Evolutionary conservation across 2,113 vertebrate species (phyloP), one percentile per base, ranked within the genome.

Genomic region (Perca schrenkii): DNA sequence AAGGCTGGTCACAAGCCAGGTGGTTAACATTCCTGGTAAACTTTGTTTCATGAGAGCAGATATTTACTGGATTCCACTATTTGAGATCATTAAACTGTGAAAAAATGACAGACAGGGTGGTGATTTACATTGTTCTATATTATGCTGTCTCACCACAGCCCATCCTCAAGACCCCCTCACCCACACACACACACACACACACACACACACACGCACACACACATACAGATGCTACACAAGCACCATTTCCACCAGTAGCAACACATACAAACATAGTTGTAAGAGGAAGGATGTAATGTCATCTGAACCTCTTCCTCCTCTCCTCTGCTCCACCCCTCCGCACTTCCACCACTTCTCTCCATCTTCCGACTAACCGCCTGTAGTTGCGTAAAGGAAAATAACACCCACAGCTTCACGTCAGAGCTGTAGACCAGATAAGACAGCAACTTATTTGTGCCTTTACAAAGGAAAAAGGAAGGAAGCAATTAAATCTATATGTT

Each of bases 281-380:
- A 76, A 46, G 49, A 84, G 89, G 88, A 91, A 93, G 89, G 86
- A 89, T 68, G 63, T 92, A 87, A 93, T 83, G 82, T 93, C 88
- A 92, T 53, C 56, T 65, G 73, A 57, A 15, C 65, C 71, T 46
- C 73, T 74, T 79, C 79, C 83, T 76, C 19, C 53, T 25, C 64
- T 43, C 47, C 21, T 43, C 49, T 1, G 2, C 74, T 74, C 77
- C 52, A 50, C 50, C 40, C 62, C 74, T 74, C 77, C 52, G 46
- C 61, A 31, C 62, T 77, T 68, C 83, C 83, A 72, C 58, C 67
- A 54, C 50, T 46, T 73, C 58, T 68, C 67, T 65, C 40, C 40
- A 47, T 70, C 63, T 70, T 73, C 61, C 28, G 14, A 66, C 36
- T 2, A 6, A 74, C 19, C 6, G 46, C 34, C 60, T 15, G 15